Conservation (phyloP, 2,797 vertebrate species). For the Poecilia gillii region DNA sequence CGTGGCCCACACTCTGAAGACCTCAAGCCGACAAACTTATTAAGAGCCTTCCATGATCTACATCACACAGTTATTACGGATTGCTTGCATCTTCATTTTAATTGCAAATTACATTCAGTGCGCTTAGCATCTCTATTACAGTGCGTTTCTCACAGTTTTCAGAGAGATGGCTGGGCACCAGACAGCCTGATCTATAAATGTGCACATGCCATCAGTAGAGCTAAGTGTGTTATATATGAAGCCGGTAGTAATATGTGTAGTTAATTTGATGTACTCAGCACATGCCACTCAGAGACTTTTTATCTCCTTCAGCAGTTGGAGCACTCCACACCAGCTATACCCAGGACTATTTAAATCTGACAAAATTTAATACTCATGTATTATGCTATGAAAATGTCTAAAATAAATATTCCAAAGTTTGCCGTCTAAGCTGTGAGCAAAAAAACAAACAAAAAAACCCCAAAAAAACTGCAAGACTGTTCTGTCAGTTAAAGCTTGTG, state of each 20-base stretch:
- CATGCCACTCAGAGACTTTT: constrained; percentile 30
- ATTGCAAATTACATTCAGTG: constrained; percentile 2
- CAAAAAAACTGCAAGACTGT: constrained; percentile 19
- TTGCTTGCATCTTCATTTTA: neutral
- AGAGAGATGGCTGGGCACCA: neutral
- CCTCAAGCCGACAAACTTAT: no score
- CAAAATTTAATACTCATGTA: constrained; percentile 26
- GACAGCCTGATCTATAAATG: neutral
- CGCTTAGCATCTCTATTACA: neutral
- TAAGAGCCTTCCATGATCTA: neutral
- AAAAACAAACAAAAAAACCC: constrained; percentile 11
- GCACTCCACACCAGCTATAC: constrained; percentile 12
- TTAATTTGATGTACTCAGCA: constrained; percentile 46
- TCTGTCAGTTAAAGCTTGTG: constrained; percentile 57
- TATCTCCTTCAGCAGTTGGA: constrained; percentile 26
- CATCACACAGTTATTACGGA: neutral
- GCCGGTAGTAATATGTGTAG: constrained; percentile 25
- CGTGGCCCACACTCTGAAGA: neutral
- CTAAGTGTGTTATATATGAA: neutral
- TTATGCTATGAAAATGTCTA: constrained; percentile 16
- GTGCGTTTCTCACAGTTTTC: constrained; percentile 1
- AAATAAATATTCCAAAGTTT: constrained; percentile 17
- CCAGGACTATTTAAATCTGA: constrained; percentile 25
- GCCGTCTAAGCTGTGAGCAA: constrained; percentile 16
- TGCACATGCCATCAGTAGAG: neutral